Conservation (phyloP, 2,113 vertebrate species). For the Phaethornis superciliosus region DNA sequence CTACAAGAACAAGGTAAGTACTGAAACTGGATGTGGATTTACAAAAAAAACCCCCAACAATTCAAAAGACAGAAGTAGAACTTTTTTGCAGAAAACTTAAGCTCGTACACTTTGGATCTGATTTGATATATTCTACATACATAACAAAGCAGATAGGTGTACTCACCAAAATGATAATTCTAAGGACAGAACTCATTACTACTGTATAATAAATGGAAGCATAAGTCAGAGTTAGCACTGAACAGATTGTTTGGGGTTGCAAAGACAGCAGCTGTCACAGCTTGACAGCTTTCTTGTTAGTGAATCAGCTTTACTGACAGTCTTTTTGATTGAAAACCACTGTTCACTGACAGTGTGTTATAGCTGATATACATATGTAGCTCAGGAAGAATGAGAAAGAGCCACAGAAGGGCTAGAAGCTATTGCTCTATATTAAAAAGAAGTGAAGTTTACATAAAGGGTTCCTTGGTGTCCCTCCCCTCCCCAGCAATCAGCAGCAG, state of each 20-base stretch:
- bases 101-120: background rate
- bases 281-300: slow-evolving; percentile 80
- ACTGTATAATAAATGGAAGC: slow-evolving; percentile 72
- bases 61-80: background rate
- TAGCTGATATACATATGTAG: slow-evolving; percentile 72
- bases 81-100: background rate
- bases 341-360: slow-evolving; percentile 71
- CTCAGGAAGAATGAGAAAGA: slow-evolving; percentile 50
- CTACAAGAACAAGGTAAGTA: background rate
- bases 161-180: slow-evolving; percentile 36
- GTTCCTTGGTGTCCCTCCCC: background rate
- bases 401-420: slow-evolving; percentile 17
- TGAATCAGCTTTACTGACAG: slow-evolving; percentile 79
- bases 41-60: background rate
- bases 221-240: slow-evolving; percentile 75
- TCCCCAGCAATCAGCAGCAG: background rate
- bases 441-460: background rate
- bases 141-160: slow-evolving; percentile 44
- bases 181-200: slow-evolving; percentile 71
- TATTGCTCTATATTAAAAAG: slow-evolving; percentile 7
- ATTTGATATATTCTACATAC: background rate
- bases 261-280: slow-evolving; percentile 80
- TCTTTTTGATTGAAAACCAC: slow-evolving; percentile 76
- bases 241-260: slow-evolving; percentile 80
- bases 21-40: background rate